Evolutionary conservation across 2,113 vertebrate genomes (phyloP).

Genomic region (Cygnus buccinator): DNA sequence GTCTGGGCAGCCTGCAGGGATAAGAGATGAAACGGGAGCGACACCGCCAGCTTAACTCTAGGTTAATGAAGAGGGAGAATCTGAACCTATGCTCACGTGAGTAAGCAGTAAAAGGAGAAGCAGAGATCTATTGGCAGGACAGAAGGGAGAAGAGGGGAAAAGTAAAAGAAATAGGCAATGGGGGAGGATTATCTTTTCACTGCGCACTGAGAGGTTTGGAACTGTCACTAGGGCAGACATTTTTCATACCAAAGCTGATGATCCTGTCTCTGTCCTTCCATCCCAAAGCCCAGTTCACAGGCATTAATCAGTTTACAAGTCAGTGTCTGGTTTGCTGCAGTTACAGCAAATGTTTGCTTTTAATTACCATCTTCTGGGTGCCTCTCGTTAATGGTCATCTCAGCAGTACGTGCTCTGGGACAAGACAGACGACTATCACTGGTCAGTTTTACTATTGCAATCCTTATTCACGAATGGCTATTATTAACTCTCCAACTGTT

Average conservation of each 20-base stretch:
- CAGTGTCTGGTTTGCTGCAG: background rate
- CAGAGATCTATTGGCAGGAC: background rate
- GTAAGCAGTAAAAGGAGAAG: background rate
- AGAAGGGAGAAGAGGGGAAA: background rate
- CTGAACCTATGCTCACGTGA: background rate
- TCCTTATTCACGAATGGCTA: background rate
- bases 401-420: background rate
- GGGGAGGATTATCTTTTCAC: background rate
- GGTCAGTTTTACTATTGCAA: background rate
- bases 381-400: background rate
- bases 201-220: background rate
- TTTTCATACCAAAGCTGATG: background rate
- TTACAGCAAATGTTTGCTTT: background rate
- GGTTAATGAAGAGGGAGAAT: background rate
- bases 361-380: background rate
- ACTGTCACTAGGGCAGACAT: background rate
- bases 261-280: background rate
- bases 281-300: background rate
- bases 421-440: background rate
- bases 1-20: fast-evolving
- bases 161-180: background rate
- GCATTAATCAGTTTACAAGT: fast-evolving
- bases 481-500: background rate
- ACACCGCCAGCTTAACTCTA: background rate
- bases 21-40: background rate